A percentile compares a stretch with the other conserved stretches of the same genome.
phyloP scores from a whole-genome alignment of 2,888 invertebrate genomes.

The Beris morrisii region DNA sequence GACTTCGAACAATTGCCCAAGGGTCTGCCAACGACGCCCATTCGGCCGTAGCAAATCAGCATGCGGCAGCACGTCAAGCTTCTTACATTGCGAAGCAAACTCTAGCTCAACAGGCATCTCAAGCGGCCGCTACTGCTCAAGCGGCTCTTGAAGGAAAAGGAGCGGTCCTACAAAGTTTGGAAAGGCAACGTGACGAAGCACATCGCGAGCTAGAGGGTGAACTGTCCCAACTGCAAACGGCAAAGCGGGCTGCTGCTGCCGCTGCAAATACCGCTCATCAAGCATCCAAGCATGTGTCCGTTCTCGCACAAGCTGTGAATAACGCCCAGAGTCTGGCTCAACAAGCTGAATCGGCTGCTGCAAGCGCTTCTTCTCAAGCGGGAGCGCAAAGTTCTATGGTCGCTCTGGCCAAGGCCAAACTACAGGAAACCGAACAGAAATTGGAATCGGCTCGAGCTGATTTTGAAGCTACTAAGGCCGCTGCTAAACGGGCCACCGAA shows the following conservation, averaged over 20 bases:
- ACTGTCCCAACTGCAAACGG: conserved; percentile 70
- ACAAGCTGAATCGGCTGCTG: conserved; percentile 49
- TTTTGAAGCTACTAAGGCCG: conserved; percentile 67
- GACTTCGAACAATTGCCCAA: conserved; percentile 70
- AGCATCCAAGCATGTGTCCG: conserved; percentile 66
- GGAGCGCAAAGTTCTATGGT: conserved; percentile 73
- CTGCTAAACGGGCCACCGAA: conserved; percentile 3
- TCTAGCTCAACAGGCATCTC: conserved; percentile 69
- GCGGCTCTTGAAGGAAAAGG: conserved; percentile 65
- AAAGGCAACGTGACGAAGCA: conserved; percentile 70
- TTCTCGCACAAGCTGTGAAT: conserved; percentile 70
- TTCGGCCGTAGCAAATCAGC: conserved; percentile 72
- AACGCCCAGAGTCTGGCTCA: conserved; percentile 60
- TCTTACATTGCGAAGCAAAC: conserved; percentile 67
- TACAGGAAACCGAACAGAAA: conserved; percentile 66
- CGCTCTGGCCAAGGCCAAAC: conserved; percentile 68
- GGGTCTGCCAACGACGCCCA: conserved; percentile 78
- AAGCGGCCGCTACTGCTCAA: conserved; percentile 64
- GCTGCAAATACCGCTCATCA: conserved; percentile 69
- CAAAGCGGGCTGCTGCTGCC: conserved; percentile 67
- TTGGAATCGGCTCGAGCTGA: conserved; percentile 67
- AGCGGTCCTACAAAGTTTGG: conserved; percentile 64
- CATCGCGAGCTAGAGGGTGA: conserved; percentile 68
- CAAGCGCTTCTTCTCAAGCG: conserved; percentile 70
- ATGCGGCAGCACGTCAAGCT: conserved; percentile 73